Evolutionary conservation across 1,140 invertebrate species (phyloP).

Genomic region (Drosophila quadrilineata): DNA sequence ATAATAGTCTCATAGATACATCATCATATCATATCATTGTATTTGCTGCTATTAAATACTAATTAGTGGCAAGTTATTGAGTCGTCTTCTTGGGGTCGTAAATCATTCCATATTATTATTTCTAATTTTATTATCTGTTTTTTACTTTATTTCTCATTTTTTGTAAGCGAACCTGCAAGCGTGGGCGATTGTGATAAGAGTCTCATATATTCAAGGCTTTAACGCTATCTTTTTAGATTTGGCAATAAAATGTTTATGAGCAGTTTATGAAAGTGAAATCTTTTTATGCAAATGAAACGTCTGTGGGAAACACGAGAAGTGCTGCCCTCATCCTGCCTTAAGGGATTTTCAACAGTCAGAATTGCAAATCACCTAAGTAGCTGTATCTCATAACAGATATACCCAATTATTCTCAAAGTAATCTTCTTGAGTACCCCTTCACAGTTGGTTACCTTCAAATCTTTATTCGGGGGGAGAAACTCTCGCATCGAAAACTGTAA

Average conservation of each 20-base stretch:
- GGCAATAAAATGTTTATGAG: not conserved
- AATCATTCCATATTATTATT: too few species aligned
- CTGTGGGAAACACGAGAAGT: slow-evolving; percentile 21
- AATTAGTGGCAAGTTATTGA: slow-evolving; percentile 66
- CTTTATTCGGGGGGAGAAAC: too few species aligned
- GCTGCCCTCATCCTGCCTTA: slow-evolving; percentile 27
- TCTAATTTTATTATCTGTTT: too few species aligned
- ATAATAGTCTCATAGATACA: slow-evolving; percentile 18
- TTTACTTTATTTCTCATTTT: too few species aligned
- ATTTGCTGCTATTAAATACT: slow-evolving; percentile 58
- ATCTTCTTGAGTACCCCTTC: slow-evolving; percentile 36
- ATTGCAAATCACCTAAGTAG: slow-evolving; percentile 41
- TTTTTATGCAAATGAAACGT: slow-evolving; percentile 2
- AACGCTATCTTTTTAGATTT: not conserved
- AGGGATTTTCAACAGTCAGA: slow-evolving; percentile 20
- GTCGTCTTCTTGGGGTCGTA: slow-evolving; percentile 42
- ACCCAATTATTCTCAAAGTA: too few species aligned
- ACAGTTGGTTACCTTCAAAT: slow-evolving; percentile 61
- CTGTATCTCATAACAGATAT: too few species aligned
- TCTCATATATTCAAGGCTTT: slow-evolving; percentile 17
- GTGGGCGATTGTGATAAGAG: slow-evolving; percentile 42
- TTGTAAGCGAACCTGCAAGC: slow-evolving; percentile 3
- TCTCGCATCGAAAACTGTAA: slow-evolving; percentile 14
- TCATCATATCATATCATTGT: slow-evolving; percentile 6
- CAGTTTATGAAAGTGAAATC: slow-evolving; percentile 12